Evolutionary conservation across 2,113 vertebrate species (phyloP), one percentile per base, ranked within the genome.

Genomic region (Falcunculus frontatus): DNA sequence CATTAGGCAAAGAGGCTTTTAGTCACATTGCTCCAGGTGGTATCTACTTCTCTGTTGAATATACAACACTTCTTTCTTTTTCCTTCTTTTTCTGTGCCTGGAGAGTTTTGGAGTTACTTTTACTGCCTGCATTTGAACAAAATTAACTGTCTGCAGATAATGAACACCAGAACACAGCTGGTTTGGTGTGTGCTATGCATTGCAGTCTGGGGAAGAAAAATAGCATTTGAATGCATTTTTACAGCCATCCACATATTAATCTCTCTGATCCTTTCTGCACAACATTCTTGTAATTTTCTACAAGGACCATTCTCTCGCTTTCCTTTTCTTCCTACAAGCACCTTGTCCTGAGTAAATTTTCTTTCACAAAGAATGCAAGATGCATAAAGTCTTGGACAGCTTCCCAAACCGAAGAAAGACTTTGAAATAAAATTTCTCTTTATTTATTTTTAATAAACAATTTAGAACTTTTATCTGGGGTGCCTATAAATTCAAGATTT

Each of bases 371-470:
- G 47, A 59, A 41, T 64, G 56, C 19, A 56, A 78, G 49, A 64
- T 59, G 10, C 47, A 59, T 47, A 33, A 67, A 89, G 10, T 46
- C 44, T 84, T 94, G 62, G 49, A 82, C 44, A 47, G 4, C 20
- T 73, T 94, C 89, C 87, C 87, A 93, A 87, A 73, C 10, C 33
- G 72, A 92, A 86, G 57, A 59, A 10, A 79, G 52, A 46, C 37
- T 89, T n/a, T 79, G 81, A 96, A 95, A 95, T 87, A 87, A 89
- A 91, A 42, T 84, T 60, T 87, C 6, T 53, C 8, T 74, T 77
- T 91, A 25, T 84, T 35, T 90, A 73, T 82, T 91, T 93, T 91
- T 79, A 87, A 94, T 92, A 95, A 95, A 93, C 26, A 84, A 60
- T 75, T 85, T 87, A 76, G 41, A 41, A 46, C 57, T 91, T 93